Evolutionary conservation across 2,113 vertebrate genomes (phyloP).

Genomic region (Leptodactylus fuscus): DNA sequence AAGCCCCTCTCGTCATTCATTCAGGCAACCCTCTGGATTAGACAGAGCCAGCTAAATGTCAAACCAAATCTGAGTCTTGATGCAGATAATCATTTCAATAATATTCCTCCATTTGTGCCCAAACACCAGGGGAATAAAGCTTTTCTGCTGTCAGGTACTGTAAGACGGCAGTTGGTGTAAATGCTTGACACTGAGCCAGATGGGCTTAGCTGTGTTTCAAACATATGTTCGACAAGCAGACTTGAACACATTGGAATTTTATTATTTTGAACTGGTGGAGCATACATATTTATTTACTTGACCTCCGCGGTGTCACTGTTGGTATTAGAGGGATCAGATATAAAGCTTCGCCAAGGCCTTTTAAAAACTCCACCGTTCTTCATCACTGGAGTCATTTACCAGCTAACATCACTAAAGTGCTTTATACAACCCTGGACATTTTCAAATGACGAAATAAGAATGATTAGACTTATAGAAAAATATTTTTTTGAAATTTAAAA

Average conservation of each 20-base stretch:
- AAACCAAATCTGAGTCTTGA: constrained; percentile 99
- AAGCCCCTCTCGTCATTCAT: constrained; percentile 97
- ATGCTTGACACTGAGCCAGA: constrained; percentile 99
- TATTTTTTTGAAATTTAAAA: no score
- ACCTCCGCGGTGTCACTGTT: constrained; percentile 78
- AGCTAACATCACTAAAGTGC: constrained; percentile 27
- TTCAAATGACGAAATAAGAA: background rate
- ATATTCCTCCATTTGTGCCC: constrained; percentile 99
- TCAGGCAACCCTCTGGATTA: constrained; percentile 99
- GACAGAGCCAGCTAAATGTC: constrained; percentile 99
- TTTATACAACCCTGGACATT: constrained; percentile 7
- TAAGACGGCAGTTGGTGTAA: constrained; percentile 99
- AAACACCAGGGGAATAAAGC: constrained; percentile 98
- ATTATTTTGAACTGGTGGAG: constrained; percentile 96
- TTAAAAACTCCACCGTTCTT: constrained; percentile 43
- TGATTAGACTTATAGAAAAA: no score
- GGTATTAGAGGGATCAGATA: constrained; percentile 77
- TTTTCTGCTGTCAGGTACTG: constrained; percentile 99
- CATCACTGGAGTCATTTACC: constrained; percentile 36
- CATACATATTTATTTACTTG: constrained; percentile 96
- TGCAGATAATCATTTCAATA: constrained; percentile 99
- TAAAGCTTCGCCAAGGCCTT: constrained; percentile 66
- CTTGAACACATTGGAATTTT: constrained; percentile 93
- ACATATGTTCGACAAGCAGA: constrained; percentile 99
- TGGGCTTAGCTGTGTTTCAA: constrained; percentile 96